A percentile compares a stretch with the other conserved stretches of the same genome.
These are phyloP conservation scores for Dermatemys mawii DNA, from an alignment of 2,113 vertebrate genomes.

Conservation along the genomic window DNA sequence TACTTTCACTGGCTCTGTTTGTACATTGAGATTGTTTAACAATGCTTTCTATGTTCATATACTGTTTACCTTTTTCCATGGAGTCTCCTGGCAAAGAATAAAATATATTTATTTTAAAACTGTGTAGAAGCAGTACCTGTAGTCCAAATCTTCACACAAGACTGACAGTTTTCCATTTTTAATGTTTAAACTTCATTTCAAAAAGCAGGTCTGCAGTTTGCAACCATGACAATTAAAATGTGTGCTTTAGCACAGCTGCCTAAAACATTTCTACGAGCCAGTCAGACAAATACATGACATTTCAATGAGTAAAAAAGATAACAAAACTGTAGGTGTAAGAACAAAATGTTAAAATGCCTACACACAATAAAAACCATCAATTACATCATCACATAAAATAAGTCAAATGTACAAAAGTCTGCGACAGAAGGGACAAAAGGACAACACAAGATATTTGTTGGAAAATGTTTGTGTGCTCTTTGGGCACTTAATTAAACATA, in stretches of 20 bases:
- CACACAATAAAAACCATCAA: conserved; percentile 96
- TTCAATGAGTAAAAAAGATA: conserved; percentile 96
- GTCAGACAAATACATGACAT: conserved; percentile 93
- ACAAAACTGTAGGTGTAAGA: conserved; percentile 95
- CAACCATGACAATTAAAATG: conserved; percentile 95
- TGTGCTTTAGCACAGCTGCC: conserved; percentile 92
- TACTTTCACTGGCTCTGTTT: conserved; percentile 91
- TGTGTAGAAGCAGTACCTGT: conserved; percentile 58
- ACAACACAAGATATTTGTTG: conserved; percentile 83
- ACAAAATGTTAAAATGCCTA: conserved; percentile 99
- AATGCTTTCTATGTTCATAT: conserved; percentile 99
- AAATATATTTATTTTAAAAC: conserved; percentile 99
- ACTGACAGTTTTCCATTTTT: conserved; percentile 81
- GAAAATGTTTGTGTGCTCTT: conserved; percentile 81
- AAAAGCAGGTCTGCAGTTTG: conserved; percentile 93
- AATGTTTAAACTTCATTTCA: conserved; percentile 98
- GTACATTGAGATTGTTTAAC: conserved; percentile 95
- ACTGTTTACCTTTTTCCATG: conserved; percentile 97
- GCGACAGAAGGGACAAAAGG: conserved; percentile 86
- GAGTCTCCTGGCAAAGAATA: conserved; percentile 98
- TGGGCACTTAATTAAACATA: conserved; percentile 92
- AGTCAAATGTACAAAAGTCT: conserved; percentile 98
- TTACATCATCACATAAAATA: conserved; percentile 95
- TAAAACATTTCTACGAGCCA: conserved; percentile 97
- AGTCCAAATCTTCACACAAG: conserved; percentile 1